Evolutionary conservation across 2,113 vertebrate genomes (phyloP).

Genomic region (Pampusana beccarii): DNA sequence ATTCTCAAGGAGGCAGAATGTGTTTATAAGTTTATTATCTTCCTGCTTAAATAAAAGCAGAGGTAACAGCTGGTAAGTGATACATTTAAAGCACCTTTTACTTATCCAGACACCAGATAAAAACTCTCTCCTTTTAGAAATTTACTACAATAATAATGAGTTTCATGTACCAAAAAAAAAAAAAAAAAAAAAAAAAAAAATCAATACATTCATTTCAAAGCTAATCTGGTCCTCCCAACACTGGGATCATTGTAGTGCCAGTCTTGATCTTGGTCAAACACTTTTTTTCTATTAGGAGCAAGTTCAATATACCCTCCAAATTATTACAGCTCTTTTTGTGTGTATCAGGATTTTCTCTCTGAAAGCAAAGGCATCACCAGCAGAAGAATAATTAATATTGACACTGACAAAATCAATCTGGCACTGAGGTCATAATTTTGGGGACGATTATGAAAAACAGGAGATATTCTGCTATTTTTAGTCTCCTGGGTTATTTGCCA

Average conservation of each 20-base stretch:
- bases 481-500: not conserved
- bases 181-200: not conserved
- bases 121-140: not conserved
- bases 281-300: constrained; percentile 7
- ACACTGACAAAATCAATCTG: not conserved
- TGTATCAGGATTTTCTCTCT: not conserved
- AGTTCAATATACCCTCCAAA: constrained; percentile 1
- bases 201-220: constrained; percentile 55
- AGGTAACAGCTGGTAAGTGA: not conserved
- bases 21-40: not conserved
- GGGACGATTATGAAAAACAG: not conserved
- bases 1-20: not conserved
- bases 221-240: not conserved
- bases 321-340: not conserved
- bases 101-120: not conserved
- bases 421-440: not conserved
- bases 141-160: constrained; percentile 3
- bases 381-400: constrained; percentile 26
- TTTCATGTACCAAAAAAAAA: not conserved
- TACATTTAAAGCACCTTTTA: not conserved
- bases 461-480: not conserved
- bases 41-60: not conserved
- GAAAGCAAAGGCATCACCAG: constrained; percentile 3
- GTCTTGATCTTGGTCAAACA: constrained; percentile 26
- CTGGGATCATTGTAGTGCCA: not conserved